These are phyloP conservation scores for Helicoverpa assulta DNA, from an alignment of 2,888 invertebrate species.

Conservation along the genomic window DNA sequence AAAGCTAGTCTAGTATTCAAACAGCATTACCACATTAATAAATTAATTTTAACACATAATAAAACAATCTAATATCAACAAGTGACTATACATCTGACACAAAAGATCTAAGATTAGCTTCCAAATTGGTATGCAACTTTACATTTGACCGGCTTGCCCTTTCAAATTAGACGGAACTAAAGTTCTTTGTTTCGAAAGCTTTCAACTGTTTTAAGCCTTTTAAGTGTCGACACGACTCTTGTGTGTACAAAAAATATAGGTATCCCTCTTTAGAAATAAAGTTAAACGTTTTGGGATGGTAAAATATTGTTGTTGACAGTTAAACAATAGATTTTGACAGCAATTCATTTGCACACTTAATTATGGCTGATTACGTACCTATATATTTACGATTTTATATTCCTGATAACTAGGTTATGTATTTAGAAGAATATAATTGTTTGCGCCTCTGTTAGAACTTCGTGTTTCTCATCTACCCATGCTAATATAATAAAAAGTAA, in stretches of 20 bases:
- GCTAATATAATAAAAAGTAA: no score
- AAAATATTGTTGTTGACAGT: background rate
- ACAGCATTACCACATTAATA: background rate
- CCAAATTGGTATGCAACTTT: constrained; percentile 49
- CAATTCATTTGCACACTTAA: background rate
- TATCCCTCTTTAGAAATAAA: background rate
- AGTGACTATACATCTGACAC: constrained; percentile 22
- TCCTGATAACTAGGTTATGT: no score
- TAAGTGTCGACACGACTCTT: background rate
- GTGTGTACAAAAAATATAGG: background rate
- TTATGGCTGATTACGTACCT: background rate
- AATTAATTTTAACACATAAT: constrained; percentile 4
- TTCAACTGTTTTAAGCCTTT: constrained; percentile 3
- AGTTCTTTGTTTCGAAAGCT: constrained; percentile 17
- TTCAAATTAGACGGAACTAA: constrained; percentile 40
- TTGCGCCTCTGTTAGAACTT: no score
- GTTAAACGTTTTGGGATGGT: background rate
- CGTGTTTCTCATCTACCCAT: no score
- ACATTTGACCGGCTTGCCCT: constrained; percentile 41
- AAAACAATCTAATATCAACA: constrained; percentile 30
- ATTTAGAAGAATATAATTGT: no score
- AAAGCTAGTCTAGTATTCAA: background rate
- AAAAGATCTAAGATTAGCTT: constrained; percentile 41
- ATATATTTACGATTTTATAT: no score
- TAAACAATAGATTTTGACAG: constrained; percentile 1